Evolutionary conservation across 2,888 invertebrate genomes (phyloP).

Genomic region (Oscheius onirici): DNA sequence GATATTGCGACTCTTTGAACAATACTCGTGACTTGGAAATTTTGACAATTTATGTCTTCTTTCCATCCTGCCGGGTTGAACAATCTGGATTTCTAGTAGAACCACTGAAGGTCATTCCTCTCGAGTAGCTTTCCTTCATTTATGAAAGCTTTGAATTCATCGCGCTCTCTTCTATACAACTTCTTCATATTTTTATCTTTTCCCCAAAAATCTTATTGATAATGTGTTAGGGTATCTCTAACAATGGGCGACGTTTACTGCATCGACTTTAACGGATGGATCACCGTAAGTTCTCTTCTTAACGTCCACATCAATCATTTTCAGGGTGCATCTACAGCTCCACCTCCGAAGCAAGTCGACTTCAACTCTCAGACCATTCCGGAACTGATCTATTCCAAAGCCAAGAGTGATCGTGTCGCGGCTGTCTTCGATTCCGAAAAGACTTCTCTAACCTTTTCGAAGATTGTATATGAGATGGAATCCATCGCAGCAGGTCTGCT

Average conservation of each 20-base stretch:
- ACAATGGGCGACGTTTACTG: slow-evolving; percentile 39
- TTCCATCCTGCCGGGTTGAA: too few species aligned
- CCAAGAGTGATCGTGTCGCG: slow-evolving; percentile 51
- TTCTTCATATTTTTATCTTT: not conserved
- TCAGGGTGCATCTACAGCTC: slow-evolving; percentile 46
- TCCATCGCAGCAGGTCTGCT: slow-evolving; percentile 71
- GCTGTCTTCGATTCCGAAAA: slow-evolving; percentile 66
- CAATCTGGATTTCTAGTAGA: too few species aligned
- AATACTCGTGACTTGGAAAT: too few species aligned
- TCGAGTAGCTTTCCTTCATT: too few species aligned
- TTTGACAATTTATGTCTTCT: too few species aligned
- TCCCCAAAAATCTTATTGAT: not conserved
- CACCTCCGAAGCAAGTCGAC: slow-evolving; percentile 53
- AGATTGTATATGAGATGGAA: slow-evolving; percentile 62
- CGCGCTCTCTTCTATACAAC: too few species aligned
- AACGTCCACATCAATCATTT: not conserved
- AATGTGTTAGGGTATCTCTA: not conserved
- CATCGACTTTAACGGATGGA: slow-evolving; percentile 53
- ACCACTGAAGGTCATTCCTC: too few species aligned
- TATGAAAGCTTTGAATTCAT: too few species aligned
- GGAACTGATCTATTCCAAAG: slow-evolving; percentile 63
- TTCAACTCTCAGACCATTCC: slow-evolving; percentile 63
- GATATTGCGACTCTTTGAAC: not conserved
- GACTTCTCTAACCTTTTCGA: slow-evolving; percentile 54
- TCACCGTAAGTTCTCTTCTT: slow-evolving; percentile 37